phyloP scores from a whole-genome alignment of 2,888 invertebrate species.

The Venustoraphidia nigricollis region DNA sequence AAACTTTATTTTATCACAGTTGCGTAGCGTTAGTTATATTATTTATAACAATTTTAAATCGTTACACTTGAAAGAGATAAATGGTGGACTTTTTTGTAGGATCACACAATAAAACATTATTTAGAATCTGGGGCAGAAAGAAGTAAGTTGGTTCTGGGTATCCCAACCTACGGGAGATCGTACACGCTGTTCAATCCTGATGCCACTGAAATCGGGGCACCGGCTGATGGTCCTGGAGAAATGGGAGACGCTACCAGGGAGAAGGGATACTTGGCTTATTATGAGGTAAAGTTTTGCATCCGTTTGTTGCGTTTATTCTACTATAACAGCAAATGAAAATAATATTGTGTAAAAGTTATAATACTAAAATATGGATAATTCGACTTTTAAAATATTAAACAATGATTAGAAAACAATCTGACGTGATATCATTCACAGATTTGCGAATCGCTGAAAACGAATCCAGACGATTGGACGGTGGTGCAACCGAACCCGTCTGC shows the following conservation, averaged over 20 bases:
- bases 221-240: slow-evolving; percentile 80
- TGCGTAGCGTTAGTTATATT: no score
- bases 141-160: slow-evolving; percentile 69
- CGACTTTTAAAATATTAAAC: no score
- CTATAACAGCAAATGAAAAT: no score
- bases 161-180: slow-evolving; percentile 81
- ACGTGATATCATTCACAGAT: slow-evolving; percentile 38
- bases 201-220: slow-evolving; percentile 71
- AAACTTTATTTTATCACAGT: no score
- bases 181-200: slow-evolving; percentile 79
- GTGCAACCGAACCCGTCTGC: slow-evolving; percentile 64
- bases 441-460: slow-evolving; percentile 61
- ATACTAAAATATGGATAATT: no score
- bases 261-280: slow-evolving; percentile 84
- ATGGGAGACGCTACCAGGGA: slow-evolving; percentile 85
- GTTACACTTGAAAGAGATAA: no score
- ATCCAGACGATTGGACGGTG: slow-evolving; percentile 62
- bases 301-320: no score
- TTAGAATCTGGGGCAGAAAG: slow-evolving; percentile 62
- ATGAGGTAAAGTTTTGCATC: slow-evolving; percentile 46
- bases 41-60: no score
- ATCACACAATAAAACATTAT: slow-evolving; percentile 73
- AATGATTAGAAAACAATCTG: no score
- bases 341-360: no score
- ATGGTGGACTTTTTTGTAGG: slow-evolving; percentile 34